Evolutionary conservation across 2,113 vertebrate species (phyloP).

Genomic region (Patagioenas fasciata): DNA sequence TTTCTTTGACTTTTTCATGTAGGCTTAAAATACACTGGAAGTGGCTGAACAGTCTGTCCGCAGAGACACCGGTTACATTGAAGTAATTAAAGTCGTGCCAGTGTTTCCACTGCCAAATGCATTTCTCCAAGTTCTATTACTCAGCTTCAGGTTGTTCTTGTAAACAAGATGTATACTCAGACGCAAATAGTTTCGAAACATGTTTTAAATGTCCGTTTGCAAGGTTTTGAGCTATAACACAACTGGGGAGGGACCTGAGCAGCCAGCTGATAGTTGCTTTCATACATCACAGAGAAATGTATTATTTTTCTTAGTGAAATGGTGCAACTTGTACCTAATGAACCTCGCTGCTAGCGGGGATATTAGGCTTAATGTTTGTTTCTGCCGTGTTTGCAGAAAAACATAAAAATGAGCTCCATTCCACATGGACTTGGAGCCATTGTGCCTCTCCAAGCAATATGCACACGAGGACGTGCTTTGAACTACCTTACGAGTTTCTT

Average conservation of each 20-base stretch:
- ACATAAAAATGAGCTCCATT: too few relatives aligned
- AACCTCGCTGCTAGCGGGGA: neutral
- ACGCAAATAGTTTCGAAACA: neutral
- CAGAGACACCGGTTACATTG: neutral
- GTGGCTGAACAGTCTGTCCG: neutral
- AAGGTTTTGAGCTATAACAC: neutral
- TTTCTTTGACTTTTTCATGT: constrained; percentile 18
- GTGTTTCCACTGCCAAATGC: constrained; percentile 39
- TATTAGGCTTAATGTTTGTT: constrained; percentile 1
- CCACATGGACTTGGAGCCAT: too few relatives aligned
- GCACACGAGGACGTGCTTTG: too few relatives aligned
- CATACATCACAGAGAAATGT: neutral
- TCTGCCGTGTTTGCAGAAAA: neutral
- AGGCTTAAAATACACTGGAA: constrained; percentile 35
- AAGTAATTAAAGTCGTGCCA: constrained; percentile 46
- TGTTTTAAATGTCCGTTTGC: constrained; percentile 10
- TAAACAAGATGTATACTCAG: constrained; percentile 24
- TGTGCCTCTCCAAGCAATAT: too few relatives aligned
- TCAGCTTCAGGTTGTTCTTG: constrained; percentile 8
- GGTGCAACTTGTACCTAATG: constrained; percentile 23
- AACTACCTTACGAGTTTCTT: too few relatives aligned
- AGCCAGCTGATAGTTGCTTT: neutral
- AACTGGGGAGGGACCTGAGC: neutral
- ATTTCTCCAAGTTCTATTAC: constrained; percentile 33
- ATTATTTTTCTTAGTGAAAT: constrained; percentile 40